phyloP scores from a whole-genome alignment of 1,140 invertebrate species.

The Calliopsis andreniformis region DNA sequence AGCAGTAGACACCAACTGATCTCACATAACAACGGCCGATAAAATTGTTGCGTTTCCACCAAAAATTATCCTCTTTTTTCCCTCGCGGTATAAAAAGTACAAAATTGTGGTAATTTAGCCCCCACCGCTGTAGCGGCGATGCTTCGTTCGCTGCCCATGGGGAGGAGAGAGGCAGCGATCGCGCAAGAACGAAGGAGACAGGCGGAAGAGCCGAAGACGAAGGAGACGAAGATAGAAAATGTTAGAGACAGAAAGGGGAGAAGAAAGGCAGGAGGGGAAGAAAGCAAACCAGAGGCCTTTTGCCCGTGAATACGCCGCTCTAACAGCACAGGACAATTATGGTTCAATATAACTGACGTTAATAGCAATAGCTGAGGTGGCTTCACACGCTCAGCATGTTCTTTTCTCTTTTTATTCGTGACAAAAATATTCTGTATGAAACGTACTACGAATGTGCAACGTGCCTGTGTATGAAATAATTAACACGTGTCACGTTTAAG shows the following conservation, averaged over 20 bases:
- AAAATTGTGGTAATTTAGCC: conserved; percentile 80
- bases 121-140: conserved; percentile 66
- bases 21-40: conserved; percentile 79
- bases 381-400: conserved; percentile 52
- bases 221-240: conserved; percentile 26
- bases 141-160: conserved; percentile 57
- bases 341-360: conserved; percentile 68
- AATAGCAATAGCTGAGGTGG: conserved; percentile 63
- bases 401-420: not conserved
- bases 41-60: conserved; percentile 81
- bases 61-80: conserved; percentile 79
- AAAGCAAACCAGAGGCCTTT: conserved; percentile 54
- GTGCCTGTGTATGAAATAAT: not conserved
- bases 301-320: conserved; percentile 60
- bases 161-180: conserved; percentile 62
- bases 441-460: not conserved
- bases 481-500: not conserved
- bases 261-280: conserved; percentile 38
- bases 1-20: conserved; percentile 79
- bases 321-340: conserved; percentile 72
- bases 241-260: conserved; percentile 45
- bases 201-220: conserved; percentile 26
- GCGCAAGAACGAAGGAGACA: conserved; percentile 32
- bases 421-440: not conserved
- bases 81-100: conserved; percentile 76